phyloP scores from a whole-genome alignment of 2,888 invertebrate genomes.

The Tachina grossa region DNA sequence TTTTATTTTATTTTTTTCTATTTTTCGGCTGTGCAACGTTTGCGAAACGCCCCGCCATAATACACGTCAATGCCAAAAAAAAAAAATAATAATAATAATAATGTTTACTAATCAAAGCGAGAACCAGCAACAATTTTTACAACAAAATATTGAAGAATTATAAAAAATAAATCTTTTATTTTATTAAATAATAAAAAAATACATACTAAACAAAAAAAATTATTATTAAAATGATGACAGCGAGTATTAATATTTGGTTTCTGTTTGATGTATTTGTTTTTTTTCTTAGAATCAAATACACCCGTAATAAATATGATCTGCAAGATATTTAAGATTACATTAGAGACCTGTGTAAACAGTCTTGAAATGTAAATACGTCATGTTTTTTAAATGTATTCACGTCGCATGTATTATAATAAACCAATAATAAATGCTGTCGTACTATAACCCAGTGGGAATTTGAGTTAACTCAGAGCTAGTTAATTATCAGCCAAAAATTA shows the following conservation, averaged over 20 bases:
- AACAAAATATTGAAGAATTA: conserved; percentile 54
- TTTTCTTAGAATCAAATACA: conserved; percentile 25
- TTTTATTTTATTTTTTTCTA: conserved; percentile 16
- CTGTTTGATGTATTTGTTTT: neutral
- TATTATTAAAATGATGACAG: conserved; percentile 58
- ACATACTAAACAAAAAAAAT: neutral
- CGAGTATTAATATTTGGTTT: conserved; percentile 49
- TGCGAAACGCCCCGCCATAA: conserved; percentile 72
- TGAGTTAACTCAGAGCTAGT: no score
- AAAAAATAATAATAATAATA: neutral
- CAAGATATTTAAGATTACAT: conserved; percentile 20
- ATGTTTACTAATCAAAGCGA: conserved; percentile 54
- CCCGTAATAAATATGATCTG: conserved; percentile 32
- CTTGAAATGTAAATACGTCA: no score
- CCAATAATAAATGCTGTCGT: no score
- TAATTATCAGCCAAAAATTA: no score
- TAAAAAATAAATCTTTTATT: conserved; percentile 44
- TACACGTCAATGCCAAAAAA: conserved; percentile 72
- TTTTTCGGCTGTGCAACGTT: conserved; percentile 37
- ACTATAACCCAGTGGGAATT: no score
- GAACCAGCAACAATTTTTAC: conserved; percentile 9
- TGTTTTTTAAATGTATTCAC: no score
- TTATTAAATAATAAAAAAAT: conserved; percentile 36
- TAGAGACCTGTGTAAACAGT: no score
- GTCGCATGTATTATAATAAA: no score